phyloP scores from a whole-genome alignment of 2,888 invertebrate species.

The Zygaena filipendulae region DNA sequence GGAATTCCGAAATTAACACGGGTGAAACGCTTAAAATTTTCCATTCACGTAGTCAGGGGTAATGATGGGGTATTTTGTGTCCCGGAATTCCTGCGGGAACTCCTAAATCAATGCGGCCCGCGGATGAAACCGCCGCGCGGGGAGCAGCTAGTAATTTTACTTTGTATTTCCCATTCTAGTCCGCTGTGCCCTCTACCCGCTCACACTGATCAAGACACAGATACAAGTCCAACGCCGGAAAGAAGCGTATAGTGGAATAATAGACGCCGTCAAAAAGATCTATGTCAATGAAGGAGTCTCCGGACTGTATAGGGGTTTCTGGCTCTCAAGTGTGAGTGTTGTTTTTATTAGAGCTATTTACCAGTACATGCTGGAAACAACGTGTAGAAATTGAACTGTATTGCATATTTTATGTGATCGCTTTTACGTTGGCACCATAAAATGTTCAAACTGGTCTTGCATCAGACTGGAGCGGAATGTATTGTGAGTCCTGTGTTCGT shows the following conservation, averaged over 20 bases:
- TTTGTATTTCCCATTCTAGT: no score
- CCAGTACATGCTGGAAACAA: background rate
- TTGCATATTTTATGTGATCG: no score
- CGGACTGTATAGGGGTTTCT: slow-evolving; percentile 94
- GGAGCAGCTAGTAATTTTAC: no score
- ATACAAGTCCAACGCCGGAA: slow-evolving; percentile 88
- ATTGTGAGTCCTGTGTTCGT: no score
- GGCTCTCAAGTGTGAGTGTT: slow-evolving; percentile 84
- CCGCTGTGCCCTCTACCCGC: slow-evolving; percentile 85
- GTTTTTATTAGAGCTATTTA: no score
- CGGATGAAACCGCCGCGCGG: background rate
- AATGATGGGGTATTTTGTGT: background rate
- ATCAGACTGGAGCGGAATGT: no score
- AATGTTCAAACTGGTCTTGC: no score
- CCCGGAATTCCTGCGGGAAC: background rate
- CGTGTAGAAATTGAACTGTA: no score
- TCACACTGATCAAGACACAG: slow-evolving; percentile 94
- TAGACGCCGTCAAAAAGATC: slow-evolving; percentile 92
- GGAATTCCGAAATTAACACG: no score
- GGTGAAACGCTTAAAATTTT: no score
- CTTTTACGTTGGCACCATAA: no score
- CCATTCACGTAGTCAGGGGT: no score
- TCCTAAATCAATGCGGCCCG: background rate
- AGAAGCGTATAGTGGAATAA: slow-evolving; percentile 85
- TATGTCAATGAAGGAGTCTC: slow-evolving; percentile 83